Percentiles rank a stretch among this genome's conserved stretches.
These are phyloP conservation scores for Phrynocephalus forsythii DNA, from an alignment of 2,797 vertebrate genomes.

Conservation along the genomic window DNA sequence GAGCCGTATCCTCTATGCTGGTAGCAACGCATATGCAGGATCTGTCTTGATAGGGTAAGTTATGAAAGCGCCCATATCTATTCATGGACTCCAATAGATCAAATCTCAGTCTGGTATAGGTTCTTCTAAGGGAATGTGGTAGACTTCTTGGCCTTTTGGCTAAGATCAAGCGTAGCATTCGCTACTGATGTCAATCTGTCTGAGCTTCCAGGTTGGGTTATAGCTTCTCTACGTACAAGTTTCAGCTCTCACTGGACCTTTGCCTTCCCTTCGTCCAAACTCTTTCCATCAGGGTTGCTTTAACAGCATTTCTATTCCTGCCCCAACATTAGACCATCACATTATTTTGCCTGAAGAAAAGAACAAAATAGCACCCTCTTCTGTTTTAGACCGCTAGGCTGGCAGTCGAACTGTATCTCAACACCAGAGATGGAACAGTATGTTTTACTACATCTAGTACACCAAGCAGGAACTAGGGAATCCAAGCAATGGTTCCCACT, in stretches of 20 bases:
- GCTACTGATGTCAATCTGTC: not conserved
- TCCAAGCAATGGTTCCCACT: not conserved
- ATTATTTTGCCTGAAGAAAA: not conserved
- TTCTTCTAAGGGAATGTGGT: no score
- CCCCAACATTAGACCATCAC: not conserved
- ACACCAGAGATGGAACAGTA: not conserved
- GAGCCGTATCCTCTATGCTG: no score
- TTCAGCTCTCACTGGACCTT: not conserved
- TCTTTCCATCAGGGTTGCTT: not conserved
- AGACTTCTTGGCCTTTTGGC: no score
- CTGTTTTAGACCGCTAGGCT: not conserved
- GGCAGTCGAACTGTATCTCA: not conserved
- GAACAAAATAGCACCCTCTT: no score
- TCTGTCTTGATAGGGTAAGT: no score
- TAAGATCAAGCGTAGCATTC: no score
- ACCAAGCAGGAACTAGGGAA: not conserved
- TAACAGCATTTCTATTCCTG: not conserved
- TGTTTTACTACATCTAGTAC: not conserved
- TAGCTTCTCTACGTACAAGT: not conserved
- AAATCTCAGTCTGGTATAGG: no score
- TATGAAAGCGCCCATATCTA: no score
- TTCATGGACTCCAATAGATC: no score
- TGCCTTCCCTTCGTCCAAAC: not conserved
- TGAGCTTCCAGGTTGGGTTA: not conserved
- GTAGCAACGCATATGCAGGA: no score